A percentile compares a stretch with the other conserved stretches of the same genome.
phyloP scores from a whole-genome alignment of 2,888 invertebrate genomes.

The Caenorhabditis becei region DNA sequence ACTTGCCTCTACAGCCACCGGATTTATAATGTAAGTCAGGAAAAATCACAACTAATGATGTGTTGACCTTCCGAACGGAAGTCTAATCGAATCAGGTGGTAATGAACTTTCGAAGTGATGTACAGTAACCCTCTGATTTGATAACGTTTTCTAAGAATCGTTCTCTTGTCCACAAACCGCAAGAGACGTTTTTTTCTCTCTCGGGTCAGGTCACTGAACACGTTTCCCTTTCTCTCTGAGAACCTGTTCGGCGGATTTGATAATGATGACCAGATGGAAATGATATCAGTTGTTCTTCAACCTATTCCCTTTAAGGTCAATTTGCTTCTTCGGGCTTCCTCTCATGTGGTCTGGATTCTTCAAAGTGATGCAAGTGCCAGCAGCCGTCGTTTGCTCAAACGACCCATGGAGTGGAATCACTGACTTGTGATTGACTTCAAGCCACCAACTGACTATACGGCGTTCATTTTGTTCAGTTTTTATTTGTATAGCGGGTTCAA shows the following conservation, averaged over 20 bases:
- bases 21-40: constrained; percentile 66
- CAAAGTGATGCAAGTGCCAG: constrained; percentile 65
- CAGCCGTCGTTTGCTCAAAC: constrained; percentile 56
- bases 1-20: constrained; percentile 70
- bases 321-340: constrained; percentile 71
- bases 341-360: constrained; percentile 70
- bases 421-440: constrained; percentile 47
- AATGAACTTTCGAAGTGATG: constrained; percentile 13
- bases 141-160: constrained; percentile 10
- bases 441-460: constrained; percentile 31
- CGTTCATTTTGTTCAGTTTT: constrained; percentile 32
- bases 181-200: too few relatives aligned
- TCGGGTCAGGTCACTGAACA: neutral
- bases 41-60: neutral
- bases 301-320: constrained; percentile 57
- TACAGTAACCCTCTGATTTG: neutral
- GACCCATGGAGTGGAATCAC: constrained; percentile 72
- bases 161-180: too few relatives aligned
- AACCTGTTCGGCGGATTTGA: neutral
- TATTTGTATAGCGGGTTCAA: constrained; percentile 46
- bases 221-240: neutral
- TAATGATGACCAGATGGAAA: neutral
- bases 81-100: constrained; percentile 3
- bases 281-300: neutral
- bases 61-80: neutral